Evolutionary conservation across 2,113 vertebrate genomes (phyloP).

Genomic region (Danionella cerebrum): DNA sequence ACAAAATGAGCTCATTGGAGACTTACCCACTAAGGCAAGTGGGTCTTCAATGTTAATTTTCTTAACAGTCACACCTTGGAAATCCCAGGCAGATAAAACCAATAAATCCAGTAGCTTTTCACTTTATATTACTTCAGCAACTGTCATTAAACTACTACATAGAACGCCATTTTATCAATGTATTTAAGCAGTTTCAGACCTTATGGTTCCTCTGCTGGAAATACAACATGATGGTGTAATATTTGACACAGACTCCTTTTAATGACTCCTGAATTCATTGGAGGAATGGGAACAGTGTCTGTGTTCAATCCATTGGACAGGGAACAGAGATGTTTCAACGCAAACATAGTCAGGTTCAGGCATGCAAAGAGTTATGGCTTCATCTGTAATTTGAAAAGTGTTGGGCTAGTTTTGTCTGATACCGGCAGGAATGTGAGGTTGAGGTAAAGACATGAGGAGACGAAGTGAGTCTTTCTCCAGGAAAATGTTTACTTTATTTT

Average conservation of each 20-base stretch:
- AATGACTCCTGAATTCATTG: background rate
- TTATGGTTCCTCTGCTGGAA: background rate
- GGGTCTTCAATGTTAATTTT: too few relatives aligned
- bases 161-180: too few relatives aligned
- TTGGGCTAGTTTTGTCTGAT: background rate
- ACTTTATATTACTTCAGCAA: too few relatives aligned
- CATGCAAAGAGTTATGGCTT: background rate
- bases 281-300: background rate
- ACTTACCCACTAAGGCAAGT: too few relatives aligned
- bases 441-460: slow-evolving; percentile 4
- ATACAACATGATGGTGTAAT: too few relatives aligned
- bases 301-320: background rate
- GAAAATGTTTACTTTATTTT: too few relatives aligned
- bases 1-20: too few relatives aligned
- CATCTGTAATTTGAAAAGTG: background rate
- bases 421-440: background rate
- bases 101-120: too few relatives aligned
- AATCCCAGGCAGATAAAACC: too few relatives aligned
- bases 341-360: background rate
- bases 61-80: too few relatives aligned
- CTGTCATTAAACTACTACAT: too few relatives aligned
- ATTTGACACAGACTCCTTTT: background rate
- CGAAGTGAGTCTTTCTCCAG: background rate
- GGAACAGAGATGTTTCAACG: background rate
- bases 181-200: too few relatives aligned